Conservation (phyloP, 2,888 invertebrate genomes). For the Zaprionus bogoriensis region DNA sequence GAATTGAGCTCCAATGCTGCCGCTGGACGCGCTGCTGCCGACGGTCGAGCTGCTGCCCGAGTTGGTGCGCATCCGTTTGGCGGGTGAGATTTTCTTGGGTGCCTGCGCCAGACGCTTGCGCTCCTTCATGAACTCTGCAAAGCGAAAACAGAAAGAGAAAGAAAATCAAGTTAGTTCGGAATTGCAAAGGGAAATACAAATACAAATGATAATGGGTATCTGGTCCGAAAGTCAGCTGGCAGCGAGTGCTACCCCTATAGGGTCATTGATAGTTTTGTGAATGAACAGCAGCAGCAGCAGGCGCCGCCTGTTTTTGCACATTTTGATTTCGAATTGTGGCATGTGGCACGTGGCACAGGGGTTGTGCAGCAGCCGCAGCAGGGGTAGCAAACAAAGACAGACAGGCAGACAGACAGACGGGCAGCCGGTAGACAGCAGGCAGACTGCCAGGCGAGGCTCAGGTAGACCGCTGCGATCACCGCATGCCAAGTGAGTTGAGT, state of each 20-base stretch:
- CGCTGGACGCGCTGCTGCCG: slow-evolving; percentile 43
- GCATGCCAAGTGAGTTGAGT: slow-evolving; percentile 13
- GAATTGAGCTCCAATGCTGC: slow-evolving; percentile 50
- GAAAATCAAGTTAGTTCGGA: slow-evolving; percentile 28
- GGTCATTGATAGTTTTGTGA: slow-evolving; percentile 40
- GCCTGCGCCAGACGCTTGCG: slow-evolving; percentile 82
- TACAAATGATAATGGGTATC: background rate
- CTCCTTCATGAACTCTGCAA: slow-evolving; percentile 83
- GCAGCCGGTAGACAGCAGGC: background rate
- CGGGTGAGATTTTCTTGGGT: slow-evolving; percentile 81
- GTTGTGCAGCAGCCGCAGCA: slow-evolving; percentile 10
- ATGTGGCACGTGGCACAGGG: no score
- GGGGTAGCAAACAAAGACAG: slow-evolving; percentile 47
- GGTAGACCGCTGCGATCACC: slow-evolving; percentile 32
- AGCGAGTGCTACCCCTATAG: slow-evolving; percentile 21
- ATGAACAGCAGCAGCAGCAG: slow-evolving; percentile 64
- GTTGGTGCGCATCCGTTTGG: slow-evolving; percentile 81
- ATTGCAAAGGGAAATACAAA: slow-evolving; percentile 10
- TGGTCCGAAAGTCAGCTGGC: slow-evolving; percentile 63
- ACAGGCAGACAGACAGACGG: slow-evolving; percentile 9
- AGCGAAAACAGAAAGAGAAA: slow-evolving; percentile 10
- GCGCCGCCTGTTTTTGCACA: slow-evolving; percentile 76
- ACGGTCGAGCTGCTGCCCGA: slow-evolving; percentile 40
- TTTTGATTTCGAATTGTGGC: slow-evolving; percentile 68
- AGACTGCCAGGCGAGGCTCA: slow-evolving; percentile 22